Percentiles rank a stretch among this genome's conserved stretches.
Conservation (phyloP, 1,140 invertebrate genomes). For the Drosophila oshimai region DNA sequence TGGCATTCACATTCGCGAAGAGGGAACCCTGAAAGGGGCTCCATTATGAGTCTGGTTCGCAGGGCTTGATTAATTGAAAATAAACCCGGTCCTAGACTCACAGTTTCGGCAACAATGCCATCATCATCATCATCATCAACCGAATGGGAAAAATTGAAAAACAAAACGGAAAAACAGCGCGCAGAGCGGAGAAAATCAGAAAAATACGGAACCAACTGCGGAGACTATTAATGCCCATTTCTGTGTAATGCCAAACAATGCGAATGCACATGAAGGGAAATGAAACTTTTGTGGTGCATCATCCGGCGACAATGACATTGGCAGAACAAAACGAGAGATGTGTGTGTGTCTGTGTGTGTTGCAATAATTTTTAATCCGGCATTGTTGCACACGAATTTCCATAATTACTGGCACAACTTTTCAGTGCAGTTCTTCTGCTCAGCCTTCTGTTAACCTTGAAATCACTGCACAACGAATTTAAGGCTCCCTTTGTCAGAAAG, state of each 20-base stretch:
- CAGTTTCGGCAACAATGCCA: conserved; percentile 48
- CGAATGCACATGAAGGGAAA: conserved; percentile 57
- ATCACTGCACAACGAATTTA: conserved; percentile 20
- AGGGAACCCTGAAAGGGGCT: conserved; percentile 46
- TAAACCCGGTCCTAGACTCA: conserved; percentile 43
- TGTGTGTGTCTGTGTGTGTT: conserved; percentile 27
- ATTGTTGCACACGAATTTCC: conserved; percentile 67
- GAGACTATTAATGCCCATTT: conserved; percentile 69
- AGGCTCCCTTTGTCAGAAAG: conserved; percentile 29
- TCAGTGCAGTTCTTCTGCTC: conserved; percentile 11
- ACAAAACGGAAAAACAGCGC: conserved; percentile 1
- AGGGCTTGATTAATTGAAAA: conserved; percentile 73
- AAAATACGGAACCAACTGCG: conserved; percentile 15
- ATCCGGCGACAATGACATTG: conserved; percentile 54
- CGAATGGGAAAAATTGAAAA: conserved; percentile 1
- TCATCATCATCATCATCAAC: conserved; percentile 37
- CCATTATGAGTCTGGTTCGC: conserved; percentile 19
- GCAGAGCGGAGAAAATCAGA: conserved; percentile 29
- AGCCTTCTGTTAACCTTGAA: conserved; percentile 52
- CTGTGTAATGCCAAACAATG: conserved; percentile 63
- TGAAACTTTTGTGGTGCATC: conserved; percentile 59
- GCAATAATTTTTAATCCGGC: conserved; percentile 52
- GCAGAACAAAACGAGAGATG: conserved; percentile 25
- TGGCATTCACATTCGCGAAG: conserved; percentile 19
- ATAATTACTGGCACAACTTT: conserved; percentile 61